phyloP scores from a whole-genome alignment of 2,797 vertebrate species.

The Betta splendens region DNA sequence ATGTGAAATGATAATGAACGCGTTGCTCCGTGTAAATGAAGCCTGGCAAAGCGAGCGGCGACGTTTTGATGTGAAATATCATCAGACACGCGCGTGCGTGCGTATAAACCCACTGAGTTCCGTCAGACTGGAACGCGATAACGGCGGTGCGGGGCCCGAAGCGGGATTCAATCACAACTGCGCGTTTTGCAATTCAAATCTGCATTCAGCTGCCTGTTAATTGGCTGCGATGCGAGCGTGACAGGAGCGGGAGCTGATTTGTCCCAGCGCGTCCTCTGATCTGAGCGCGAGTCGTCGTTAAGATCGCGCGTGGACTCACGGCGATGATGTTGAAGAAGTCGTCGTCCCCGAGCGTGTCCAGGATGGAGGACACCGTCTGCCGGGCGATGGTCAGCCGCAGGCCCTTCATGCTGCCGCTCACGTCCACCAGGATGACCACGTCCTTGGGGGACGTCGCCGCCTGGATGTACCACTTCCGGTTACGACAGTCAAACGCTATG shows the following conservation, averaged over 20 bases:
- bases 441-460: slow-evolving; percentile 98
- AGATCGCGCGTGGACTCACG: slow-evolving; percentile 85
- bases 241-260: slow-evolving; percentile 64
- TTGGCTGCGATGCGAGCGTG: slow-evolving; percentile 71
- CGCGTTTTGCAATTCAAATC: slow-evolving; percentile 77
- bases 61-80: slow-evolving; percentile 62
- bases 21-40: slow-evolving; percentile 50
- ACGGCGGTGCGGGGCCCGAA: slow-evolving; percentile 67
- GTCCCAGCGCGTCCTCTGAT: slow-evolving; percentile 58
- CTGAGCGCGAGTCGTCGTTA: too few relatives aligned
- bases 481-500: slow-evolving; percentile 97
- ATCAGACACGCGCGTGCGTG: slow-evolving; percentile 38
- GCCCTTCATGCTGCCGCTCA: slow-evolving; percentile 98
- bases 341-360: slow-evolving; percentile 97
- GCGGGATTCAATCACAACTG: slow-evolving; percentile 70
- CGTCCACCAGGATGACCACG: slow-evolving; percentile 95
- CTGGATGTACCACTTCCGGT: slow-evolving; percentile 99
- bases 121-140: slow-evolving; percentile 65
- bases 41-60: slow-evolving; percentile 47
- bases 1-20: slow-evolving; percentile 66
- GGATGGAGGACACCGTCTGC: slow-evolving; percentile 96
- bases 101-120: slow-evolving; percentile 26
- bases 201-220: slow-evolving; percentile 71
- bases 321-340: slow-evolving; percentile 99
- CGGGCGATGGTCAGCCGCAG: slow-evolving; percentile 95